A percentile compares a stretch with the other conserved stretches of the same genome.
Conservation (phyloP, 2,888 invertebrate species). For the Enchytraeus crypticus region DNA sequence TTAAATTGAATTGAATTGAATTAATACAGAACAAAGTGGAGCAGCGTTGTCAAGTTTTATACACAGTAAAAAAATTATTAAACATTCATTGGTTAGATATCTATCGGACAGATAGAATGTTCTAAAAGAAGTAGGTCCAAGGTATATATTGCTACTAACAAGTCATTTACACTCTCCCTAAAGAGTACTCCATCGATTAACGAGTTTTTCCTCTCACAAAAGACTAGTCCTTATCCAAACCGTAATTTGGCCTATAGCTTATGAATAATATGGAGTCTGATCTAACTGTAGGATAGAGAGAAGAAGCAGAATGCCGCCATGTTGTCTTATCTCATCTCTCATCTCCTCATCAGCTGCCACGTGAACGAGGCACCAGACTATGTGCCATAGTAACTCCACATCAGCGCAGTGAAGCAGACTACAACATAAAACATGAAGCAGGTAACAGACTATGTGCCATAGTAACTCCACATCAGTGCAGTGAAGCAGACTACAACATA, state of each 20-base stretch:
- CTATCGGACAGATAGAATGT: too few relatives aligned
- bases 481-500: background rate
- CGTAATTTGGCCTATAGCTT: too few relatives aligned
- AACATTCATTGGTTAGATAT: too few relatives aligned
- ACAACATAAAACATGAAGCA: background rate
- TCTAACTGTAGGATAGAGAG: constrained; percentile 39
- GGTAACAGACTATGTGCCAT: background rate
- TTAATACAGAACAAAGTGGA: too few relatives aligned
- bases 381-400: constrained; percentile 48
- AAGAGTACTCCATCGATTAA: too few relatives aligned
- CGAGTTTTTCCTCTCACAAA: too few relatives aligned
- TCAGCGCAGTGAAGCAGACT: constrained; percentile 48
- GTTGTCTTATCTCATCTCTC: constrained; percentile 45
- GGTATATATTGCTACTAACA: too few relatives aligned
- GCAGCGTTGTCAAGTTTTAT: too few relatives aligned
- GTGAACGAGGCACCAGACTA: constrained; percentile 50
- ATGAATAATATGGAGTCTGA: background rate
- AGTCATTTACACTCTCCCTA: too few relatives aligned
- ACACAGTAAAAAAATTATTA: too few relatives aligned
- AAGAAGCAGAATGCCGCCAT: constrained; percentile 49
- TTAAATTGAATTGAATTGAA: too few relatives aligned
- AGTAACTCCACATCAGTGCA: background rate
- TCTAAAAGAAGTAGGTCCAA: too few relatives aligned
- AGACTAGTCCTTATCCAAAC: background rate
- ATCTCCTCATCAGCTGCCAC: constrained; percentile 48